Base-by-base conservation (phyloP, 2,113 vertebrate genomes). In the Pollachius pollachius region DNA sequence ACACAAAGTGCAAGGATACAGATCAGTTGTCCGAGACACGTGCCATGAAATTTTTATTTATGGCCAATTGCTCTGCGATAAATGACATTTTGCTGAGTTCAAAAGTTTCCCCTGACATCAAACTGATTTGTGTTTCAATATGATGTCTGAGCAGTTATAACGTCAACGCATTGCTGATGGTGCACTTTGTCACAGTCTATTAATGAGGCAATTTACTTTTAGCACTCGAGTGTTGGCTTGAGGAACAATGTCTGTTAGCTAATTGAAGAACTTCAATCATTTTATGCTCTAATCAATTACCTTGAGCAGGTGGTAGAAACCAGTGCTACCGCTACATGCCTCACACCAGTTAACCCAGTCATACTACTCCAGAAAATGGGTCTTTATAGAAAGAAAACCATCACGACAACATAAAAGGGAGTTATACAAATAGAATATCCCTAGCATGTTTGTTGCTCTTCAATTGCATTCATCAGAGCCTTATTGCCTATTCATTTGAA, bases 201-300 rank as follows among this genome's bases (percentile, higher is more conserved):
- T 84, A 84, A 81, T 78, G 78, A 79, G 62, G 2, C 15, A 2
- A 16, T 23, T 69, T 62, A 72, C 78, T 75, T 74, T 69, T 76
- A 73, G 73, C 74, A 30, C 70, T 70, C 56, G 65, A 70, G 65
- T 72, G 72, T 71, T 25, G n/a, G 80, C 80, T 78, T 52, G 58
- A 76, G 76, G 41, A 69, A 77, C 69, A 78, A 77, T 70, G 73
- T 86, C 79, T 73, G 81, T 87, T 87, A 85, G 90, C 78, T 89
- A 90, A 92, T 94, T 92, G 88, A 93, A 90, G 77, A 88, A 75
- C 83, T 80, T 88, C 83, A 89, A 84, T 90, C 89, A 83, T 71
- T 83, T 89, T 90, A 80, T 71, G 74, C 70, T 3, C 62, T 56
- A 89, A 91, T 93, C 90, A 90, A 90, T 90, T 92, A 92, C 87